Evolutionary conservation across 2,888 invertebrate genomes (phyloP), one percentile per base, ranked within the genome.

Genomic region (Lepidonotus clava): DNA sequence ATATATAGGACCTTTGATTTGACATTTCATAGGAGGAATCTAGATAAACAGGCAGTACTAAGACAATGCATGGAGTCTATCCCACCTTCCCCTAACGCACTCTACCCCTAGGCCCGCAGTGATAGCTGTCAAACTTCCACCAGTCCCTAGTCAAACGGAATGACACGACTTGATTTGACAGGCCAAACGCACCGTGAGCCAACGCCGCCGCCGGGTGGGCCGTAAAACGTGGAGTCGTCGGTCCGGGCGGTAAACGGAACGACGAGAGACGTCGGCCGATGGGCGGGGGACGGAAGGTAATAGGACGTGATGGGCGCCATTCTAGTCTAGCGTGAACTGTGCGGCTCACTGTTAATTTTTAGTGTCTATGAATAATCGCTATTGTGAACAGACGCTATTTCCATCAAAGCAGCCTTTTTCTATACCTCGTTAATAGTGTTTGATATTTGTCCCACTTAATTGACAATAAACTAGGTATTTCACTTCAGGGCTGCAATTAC

Each of bases 181-280:
- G 71, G n/a, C 14, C 71, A 21, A 71, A 71, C 71, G n/a, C 36
- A 38, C 36, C 38, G 24, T 71, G 71, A 71, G 34, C 38, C 18
- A 71, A 71, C 24, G 71, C n/a, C 71, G 71, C 71, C 71, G 34
- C n/a, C 71, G 71, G 71, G 71, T 71, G 38, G 71, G 11, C 71
- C 38, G 38, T 71, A 71, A 71, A 71, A 34, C 34, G 5, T 11
- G 21, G 71, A 34, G 14, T 21, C 21, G 38, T 14, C 36, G 34
- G 71, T 34, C n/a, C n/a, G 38, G 36, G 24, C 38, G n/a, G 14
- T 71, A 34, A 71, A 14, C 71, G 71, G 38, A 71, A 71, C 71
- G 71, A 38, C 38, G 14, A 71, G 38, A 38, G 38, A 71, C 18
- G n/a, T n/a, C n/a, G n/a, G n/a, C n/a, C n/a, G n/a, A n/a, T n/a